phyloP scores from a whole-genome alignment of 2,113 vertebrate species.

The Micromys minutus region DNA sequence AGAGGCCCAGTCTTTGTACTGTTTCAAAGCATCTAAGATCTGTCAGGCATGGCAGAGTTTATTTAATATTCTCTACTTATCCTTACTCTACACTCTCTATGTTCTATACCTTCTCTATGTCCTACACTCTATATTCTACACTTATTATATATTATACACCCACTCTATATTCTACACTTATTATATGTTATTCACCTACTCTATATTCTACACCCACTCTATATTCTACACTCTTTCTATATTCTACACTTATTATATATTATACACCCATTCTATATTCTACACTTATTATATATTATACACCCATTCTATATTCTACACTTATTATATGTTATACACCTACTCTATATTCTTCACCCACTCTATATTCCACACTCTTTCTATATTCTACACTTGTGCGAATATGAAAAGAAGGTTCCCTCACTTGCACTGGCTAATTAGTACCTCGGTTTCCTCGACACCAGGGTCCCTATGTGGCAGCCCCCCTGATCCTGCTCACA shows the following conservation, averaged over 20 bases:
- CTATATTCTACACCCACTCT: not conserved
- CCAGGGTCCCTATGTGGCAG: too few relatives aligned
- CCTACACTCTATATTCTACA: not conserved
- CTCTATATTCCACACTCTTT: not conserved
- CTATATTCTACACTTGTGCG: too few relatives aligned
- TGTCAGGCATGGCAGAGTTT: not conserved
- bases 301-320: too few relatives aligned
- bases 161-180: not conserved
- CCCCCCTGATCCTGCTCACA: too few relatives aligned
- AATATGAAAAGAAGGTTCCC: too few relatives aligned
- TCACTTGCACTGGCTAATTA: too few relatives aligned
- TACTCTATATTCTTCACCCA: not conserved
- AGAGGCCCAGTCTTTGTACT: not conserved
- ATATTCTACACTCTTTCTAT: not conserved
- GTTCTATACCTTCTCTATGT: not conserved
- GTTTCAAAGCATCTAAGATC: not conserved
- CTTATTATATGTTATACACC: too few relatives aligned
- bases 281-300: too few relatives aligned
- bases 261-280: too few relatives aligned
- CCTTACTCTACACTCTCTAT: too few relatives aligned
- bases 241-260: not conserved
- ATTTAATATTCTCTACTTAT: not conserved
- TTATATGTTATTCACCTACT: not conserved
- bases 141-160: not conserved
- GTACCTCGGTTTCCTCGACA: too few relatives aligned